Evolutionary conservation across 2,888 invertebrate genomes (phyloP).

Genomic region (Mimumesa dahlbomi): DNA sequence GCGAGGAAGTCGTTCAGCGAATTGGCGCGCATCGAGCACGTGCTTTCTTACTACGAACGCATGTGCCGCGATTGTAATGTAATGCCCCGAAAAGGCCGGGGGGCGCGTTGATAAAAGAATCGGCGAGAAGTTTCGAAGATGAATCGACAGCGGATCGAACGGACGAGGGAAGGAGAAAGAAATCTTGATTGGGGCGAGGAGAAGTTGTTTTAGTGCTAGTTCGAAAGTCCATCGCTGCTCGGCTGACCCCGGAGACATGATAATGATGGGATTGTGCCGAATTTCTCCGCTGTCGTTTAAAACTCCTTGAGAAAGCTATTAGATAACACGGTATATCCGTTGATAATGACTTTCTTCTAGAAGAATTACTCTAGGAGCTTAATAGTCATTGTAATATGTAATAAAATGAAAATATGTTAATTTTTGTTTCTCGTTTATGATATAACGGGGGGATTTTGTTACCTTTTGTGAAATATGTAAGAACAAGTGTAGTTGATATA

Average conservation of each 20-base stretch:
- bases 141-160: slow-evolving; percentile 13
- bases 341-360: no score
- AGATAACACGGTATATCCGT: no score
- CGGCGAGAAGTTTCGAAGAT: neutral
- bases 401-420: no score
- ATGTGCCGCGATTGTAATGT: slow-evolving; percentile 26
- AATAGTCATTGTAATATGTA: no score
- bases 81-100: slow-evolving; percentile 23
- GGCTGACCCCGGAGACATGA: slow-evolving; percentile 28
- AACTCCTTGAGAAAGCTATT: slow-evolving; percentile 16
- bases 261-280: slow-evolving; percentile 21
- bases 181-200: no score
- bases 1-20: slow-evolving; percentile 7
- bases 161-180: neutral
- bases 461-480: no score
- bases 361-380: no score
- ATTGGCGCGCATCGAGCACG: slow-evolving; percentile 39
- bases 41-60: slow-evolving; percentile 43
- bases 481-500: no score
- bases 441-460: no score
- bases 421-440: no score
- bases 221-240: slow-evolving; percentile 35
- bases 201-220: no score
- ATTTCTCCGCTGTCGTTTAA: slow-evolving; percentile 22
- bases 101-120: slow-evolving; percentile 9